Evolutionary conservation across 2,797 vertebrate species (phyloP).

Genomic region (Pteropus rufus): DNA sequence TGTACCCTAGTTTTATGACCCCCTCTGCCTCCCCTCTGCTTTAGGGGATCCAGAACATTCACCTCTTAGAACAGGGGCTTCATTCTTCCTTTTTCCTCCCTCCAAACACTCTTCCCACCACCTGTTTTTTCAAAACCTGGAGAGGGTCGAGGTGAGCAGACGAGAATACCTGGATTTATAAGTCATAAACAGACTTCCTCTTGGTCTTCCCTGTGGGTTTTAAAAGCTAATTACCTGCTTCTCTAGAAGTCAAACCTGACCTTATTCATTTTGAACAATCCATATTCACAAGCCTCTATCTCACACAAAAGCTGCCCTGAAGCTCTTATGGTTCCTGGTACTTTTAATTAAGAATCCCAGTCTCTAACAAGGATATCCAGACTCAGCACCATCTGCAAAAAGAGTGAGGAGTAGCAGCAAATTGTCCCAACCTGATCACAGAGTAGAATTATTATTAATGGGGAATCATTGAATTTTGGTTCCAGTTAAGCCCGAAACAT

Average conservation of each 20-base stretch:
- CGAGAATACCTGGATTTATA: not conserved
- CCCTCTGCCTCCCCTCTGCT: not conserved
- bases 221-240: not conserved
- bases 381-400: not conserved
- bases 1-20: not conserved
- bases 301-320: not conserved
- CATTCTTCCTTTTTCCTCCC: not conserved
- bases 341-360: slow-evolving; percentile 46
- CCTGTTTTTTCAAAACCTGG: not conserved
- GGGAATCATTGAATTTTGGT: slow-evolving; percentile 57
- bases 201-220: not conserved
- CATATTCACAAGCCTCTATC: not conserved
- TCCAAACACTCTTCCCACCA: not conserved
- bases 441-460: slow-evolving; percentile 60
- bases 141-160: not conserved
- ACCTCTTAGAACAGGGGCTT: not conserved
- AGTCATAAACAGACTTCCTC: not conserved
- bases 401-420: not conserved
- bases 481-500: slow-evolving; percentile 48
- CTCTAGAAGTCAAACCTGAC: not conserved
- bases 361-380: not conserved
- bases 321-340: not conserved
- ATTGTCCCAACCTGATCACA: slow-evolving; percentile 48
- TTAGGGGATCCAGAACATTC: not conserved
- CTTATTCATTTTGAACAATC: not conserved